A percentile compares a stretch with the other conserved stretches of the same genome.
These are phyloP conservation scores for Scatophagus argus DNA, from an alignment of 2,113 vertebrate genomes.

Conservation along the genomic window DNA sequence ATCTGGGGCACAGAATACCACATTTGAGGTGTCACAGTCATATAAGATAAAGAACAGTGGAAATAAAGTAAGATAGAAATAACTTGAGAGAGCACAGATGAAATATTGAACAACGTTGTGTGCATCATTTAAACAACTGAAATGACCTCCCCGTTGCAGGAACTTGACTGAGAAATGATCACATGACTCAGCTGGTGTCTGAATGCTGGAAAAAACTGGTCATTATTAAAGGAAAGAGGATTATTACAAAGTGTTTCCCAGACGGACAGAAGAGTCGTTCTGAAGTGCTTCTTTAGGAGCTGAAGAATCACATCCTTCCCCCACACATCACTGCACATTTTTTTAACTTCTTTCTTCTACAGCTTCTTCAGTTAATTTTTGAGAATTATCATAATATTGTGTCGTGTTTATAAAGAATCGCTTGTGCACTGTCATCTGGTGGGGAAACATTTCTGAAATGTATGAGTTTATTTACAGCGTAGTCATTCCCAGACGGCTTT, in stretches of 20 bases:
- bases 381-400: constrained; percentile 70
- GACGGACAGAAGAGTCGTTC: not conserved
- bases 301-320: not conserved
- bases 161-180: not conserved
- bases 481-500: constrained; percentile 37
- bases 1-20: constrained; percentile 31
- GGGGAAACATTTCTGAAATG: constrained; percentile 57
- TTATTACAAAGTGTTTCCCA: not conserved
- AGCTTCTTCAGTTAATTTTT: constrained; percentile 55
- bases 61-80: constrained; percentile 26
- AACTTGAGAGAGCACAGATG: not conserved
- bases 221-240: not conserved
- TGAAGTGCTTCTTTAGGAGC: not conserved
- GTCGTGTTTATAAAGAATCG: constrained; percentile 45
- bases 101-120: too few species aligned
- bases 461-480: constrained; percentile 60
- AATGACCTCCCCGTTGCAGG: not conserved
- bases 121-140: not conserved
- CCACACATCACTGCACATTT: not conserved
- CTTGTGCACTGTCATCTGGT: constrained; percentile 45
- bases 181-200: not conserved
- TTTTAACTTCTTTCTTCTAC: not conserved
- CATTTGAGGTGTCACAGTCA: constrained; percentile 22
- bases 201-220: not conserved
- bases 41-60: constrained; percentile 7